Base-by-base conservation (phyloP, 2,797 vertebrate genomes). In the Erpetoichthys calabaricus region DNA sequence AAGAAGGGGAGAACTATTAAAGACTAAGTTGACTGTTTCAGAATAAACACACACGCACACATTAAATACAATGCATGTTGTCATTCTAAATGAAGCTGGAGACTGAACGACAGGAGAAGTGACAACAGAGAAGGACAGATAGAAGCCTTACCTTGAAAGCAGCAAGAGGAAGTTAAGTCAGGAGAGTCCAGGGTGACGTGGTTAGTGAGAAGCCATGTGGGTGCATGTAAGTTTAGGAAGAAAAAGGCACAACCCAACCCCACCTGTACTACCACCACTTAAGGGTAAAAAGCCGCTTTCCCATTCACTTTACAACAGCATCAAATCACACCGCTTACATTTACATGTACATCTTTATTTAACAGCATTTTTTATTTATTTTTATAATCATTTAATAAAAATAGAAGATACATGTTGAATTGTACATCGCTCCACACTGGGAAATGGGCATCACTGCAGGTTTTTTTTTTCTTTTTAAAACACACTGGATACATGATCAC, bases 291-390 rank as follows among this genome's bases (percentile, higher is more conserved):
- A 6, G 44, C 53, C 53, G 44, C 2, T 42, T 6, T 7, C 41
- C 8, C 53, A 54, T 7, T 7, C 41, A 5, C 7, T 42, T 7
- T 54, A 8, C 53, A 54, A 60, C 51, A 63, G 47, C 74, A 55
- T 73, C 47, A 7, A 49, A 49, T n/a, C 7, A 3, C 59, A 58
- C 7, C 1, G 49, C 3, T 65, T 70, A 63, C 59, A 71, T 76
- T 80, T 68, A 78, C 83, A 84, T 81, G 79, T 76, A 80, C 66
- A 66, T 56, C 60, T 78, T 85, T 81, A 83, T 86, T 83, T 62
- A 76, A 72, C 75, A 56, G 68, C 76, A 25, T 65, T 65, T 73
- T 75, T 67, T 69, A 57, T 46, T 56, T 56, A 80, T 47, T 47
- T 44, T 47, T 63, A 76, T 75, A 75, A 61, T 63, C 56, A 62